phyloP scores from a whole-genome alignment of 2,113 vertebrate genomes.

The Typhlomys cinereus region DNA sequence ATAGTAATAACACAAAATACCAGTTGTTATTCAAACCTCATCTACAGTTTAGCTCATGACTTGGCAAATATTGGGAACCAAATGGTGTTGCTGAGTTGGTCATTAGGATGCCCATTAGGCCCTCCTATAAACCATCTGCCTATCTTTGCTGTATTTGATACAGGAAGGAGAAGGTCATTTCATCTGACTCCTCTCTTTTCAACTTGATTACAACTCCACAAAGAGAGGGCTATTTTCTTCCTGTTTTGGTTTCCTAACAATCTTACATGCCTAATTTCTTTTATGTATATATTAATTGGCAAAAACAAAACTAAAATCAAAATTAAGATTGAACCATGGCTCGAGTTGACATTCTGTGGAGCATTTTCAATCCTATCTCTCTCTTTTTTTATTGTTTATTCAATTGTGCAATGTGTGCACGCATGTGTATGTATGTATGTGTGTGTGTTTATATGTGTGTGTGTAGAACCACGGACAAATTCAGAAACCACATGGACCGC shows the following conservation, averaged over 20 bases:
- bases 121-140: neutral
- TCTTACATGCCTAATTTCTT: neutral
- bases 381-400: no score
- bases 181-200: neutral
- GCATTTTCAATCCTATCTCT: neutral
- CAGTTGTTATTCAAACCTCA: neutral
- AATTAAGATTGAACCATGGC: neutral
- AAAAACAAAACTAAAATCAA: neutral
- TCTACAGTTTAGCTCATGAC: neutral
- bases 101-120: neutral
- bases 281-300: neutral
- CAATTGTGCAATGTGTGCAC: no score
- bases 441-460: no score
- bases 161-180: neutral
- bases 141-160: neutral
- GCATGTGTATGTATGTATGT: no score
- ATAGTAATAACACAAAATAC: slow-evolving; percentile 4
- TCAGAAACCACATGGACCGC: no score
- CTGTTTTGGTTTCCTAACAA: neutral
- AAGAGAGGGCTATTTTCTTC: neutral
- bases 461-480: no score
- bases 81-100: neutral
- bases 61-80: slow-evolving; percentile 4
- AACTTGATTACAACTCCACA: neutral
- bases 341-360: neutral